Conservation (phyloP, 2,888 invertebrate genomes). For the Apamea crenata region DNA sequence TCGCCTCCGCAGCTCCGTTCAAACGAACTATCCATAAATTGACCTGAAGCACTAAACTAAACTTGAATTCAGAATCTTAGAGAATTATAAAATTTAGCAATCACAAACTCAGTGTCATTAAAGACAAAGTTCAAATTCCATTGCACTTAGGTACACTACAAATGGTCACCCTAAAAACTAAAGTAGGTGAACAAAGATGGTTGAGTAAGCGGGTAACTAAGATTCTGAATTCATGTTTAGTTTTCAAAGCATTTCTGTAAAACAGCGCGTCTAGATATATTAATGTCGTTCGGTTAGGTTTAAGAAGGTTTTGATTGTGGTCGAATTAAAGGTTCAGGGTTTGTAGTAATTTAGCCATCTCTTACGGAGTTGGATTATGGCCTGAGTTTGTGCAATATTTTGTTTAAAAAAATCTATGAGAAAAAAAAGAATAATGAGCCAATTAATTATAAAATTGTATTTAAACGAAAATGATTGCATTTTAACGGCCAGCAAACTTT, state of each 20-base stretch:
- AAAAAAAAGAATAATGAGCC: neutral
- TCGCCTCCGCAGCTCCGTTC: neutral
- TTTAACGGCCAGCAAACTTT: constrained; percentile 42
- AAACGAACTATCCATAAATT: constrained; percentile 5
- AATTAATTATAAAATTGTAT: constrained; percentile 11
- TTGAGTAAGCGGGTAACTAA: neutral
- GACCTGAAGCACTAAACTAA: neutral
- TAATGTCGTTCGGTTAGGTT: constrained; percentile 20
- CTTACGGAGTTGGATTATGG: constrained; percentile 1
- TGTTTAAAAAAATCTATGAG: constrained; percentile 1
- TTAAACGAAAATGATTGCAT: constrained; percentile 23
- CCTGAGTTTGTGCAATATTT: constrained; percentile 41
- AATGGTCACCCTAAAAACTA: neutral
- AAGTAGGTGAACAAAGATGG: neutral
- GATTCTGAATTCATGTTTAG: constrained; percentile 5
- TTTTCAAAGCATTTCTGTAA: neutral
- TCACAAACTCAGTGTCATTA: neutral
- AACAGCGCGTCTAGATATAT: constrained; percentile 1
- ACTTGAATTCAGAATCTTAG: constrained; percentile 12
- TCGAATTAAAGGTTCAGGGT: constrained; percentile 19
- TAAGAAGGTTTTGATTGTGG: constrained; percentile 47
- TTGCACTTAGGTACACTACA: neutral
- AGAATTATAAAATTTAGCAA: neutral
- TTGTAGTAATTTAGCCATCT: constrained; percentile 26
- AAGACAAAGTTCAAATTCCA: constrained; percentile 5